These are phyloP conservation scores for Arizona elegans DNA, from an alignment of 2,113 vertebrate species.

Conservation along the genomic window DNA sequence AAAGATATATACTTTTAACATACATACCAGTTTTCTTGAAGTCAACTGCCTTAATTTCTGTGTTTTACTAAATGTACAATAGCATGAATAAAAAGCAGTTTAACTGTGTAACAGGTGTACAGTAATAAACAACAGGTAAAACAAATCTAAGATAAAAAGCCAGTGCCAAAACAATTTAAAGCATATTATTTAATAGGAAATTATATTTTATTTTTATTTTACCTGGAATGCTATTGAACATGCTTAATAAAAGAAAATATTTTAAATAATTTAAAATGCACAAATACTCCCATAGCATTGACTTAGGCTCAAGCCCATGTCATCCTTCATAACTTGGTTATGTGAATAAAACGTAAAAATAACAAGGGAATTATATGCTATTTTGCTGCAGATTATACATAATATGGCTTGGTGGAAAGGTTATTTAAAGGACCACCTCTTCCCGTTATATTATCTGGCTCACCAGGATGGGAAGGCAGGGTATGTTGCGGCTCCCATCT, in stretches of 20 bases:
- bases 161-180: not conserved
- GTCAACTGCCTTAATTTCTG: not conserved
- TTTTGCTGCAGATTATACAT: not conserved
- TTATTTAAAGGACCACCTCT: not conserved
- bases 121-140: not conserved
- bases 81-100: not conserved
- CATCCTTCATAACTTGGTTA: not conserved
- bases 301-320: not conserved
- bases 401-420: not conserved
- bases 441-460: not conserved
- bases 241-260: not conserved
- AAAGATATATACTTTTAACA: not conserved
- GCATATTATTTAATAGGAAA: not conserved
- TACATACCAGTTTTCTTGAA: not conserved
- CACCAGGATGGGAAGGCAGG: not conserved
- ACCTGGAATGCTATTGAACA: not conserved
- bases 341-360: not conserved
- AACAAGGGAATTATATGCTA: not conserved
- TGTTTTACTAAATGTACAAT: not conserved
- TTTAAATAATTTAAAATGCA: not conserved
- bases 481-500: not conserved
- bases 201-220: not conserved
- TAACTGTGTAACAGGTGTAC: not conserved
- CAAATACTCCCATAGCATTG: not conserved
- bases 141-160: not conserved